Evolutionary conservation across 2,797 vertebrate species (phyloP), one percentile per base, ranked within the genome.

Genomic region (Rhynchonycteris naso): DNA sequence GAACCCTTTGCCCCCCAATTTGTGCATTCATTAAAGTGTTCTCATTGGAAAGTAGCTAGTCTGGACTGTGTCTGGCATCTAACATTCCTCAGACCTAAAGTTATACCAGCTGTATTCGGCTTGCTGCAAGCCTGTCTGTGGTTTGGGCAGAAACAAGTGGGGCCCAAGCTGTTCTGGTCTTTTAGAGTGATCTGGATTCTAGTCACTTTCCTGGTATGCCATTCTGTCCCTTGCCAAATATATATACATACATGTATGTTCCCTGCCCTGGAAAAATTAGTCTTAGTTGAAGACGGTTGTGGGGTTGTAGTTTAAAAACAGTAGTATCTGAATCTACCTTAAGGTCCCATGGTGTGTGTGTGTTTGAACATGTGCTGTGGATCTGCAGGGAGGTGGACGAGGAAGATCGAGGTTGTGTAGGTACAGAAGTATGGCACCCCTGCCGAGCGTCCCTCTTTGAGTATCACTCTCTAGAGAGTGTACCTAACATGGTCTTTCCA

Each of bases 71-170:
- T 28, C n/a, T 95, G 75, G 33, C 69, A 63, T 91, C 11, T 58
- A 59, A 69, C 26, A 33, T 84, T 54, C 19, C 47, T 82, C n/a
- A 82, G 61, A 68, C 35, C 18, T 30, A 50, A 84, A 74, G 43
- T 75, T 69, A 35, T 0, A 56, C 10, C 74, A 72, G 28, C 30
- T 75, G 18, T 71, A 10, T 76, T 75, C 26, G 35, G 33, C 65
- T 85, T 90, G 92, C 78, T 69, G 38, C 54, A 86, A 75, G 43
- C 69, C 71, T 89, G 71, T 86, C 88, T 95, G n/a, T 86, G 43
- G 18, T 83, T 93, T 92, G 59, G n/a, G 22, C 10, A 26, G 86
- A 91, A 87, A 71, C 56, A 90, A 61, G 50, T 30, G 75, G 83
- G 61, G 16, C 16, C 63, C 22, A 63, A 61, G 21, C 47, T 63